Base-by-base conservation (phyloP, 2,888 invertebrate genomes). In the Galerucella nymphaeae region DNA sequence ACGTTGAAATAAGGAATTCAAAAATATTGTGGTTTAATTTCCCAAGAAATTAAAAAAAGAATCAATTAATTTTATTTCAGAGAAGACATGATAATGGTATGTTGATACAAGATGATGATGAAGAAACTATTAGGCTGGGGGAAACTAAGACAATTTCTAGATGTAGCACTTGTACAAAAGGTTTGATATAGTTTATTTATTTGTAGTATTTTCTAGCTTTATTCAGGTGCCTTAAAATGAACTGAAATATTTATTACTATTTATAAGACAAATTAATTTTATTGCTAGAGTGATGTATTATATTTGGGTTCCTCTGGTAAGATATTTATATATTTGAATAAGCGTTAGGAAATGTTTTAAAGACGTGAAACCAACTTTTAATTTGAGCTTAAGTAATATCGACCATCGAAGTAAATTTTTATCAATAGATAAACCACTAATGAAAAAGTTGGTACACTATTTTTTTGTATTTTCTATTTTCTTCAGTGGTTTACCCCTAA, bases 61-160 rank as follows among this genome's bases (percentile, higher is more conserved):
- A n/a, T 38, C 13, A 42, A 50, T 30, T 23, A 18, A 42, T 45
- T 70, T 66, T 70, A 71, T 89, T 90, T 63, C 87, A 94, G 94
- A 90, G 93, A 83, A 90, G 94, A 80, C 93, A 94, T 81, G 94
- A 94, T 81, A 90, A 88, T 80, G 91, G 90, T 77, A 90, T 91
- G 81, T 89, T 92, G 71, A 89, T 75, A 9, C 79, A 90, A 6
- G 90, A 90, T 41, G 88, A 88, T 20, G 90, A 91, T 71, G 88
- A 89, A 55, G 92, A 92, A 70, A 90, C 93, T 8, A 91, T 93
- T 6, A 88, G 89, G 67, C 87, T 94, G 63, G 92, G 93, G 1
- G 92, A 93, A 78, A 90, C 93, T 80, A 91, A 91, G 82, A 85
- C 92, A 6, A 88, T 92, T n/a, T 90, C 89, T 79, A 89, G 89